Percentiles rank a stretch among this genome's conserved stretches.
These are phyloP conservation scores for Ammodramus savannarum DNA, from an alignment of 2,113 vertebrate species.

Conservation along the genomic window DNA sequence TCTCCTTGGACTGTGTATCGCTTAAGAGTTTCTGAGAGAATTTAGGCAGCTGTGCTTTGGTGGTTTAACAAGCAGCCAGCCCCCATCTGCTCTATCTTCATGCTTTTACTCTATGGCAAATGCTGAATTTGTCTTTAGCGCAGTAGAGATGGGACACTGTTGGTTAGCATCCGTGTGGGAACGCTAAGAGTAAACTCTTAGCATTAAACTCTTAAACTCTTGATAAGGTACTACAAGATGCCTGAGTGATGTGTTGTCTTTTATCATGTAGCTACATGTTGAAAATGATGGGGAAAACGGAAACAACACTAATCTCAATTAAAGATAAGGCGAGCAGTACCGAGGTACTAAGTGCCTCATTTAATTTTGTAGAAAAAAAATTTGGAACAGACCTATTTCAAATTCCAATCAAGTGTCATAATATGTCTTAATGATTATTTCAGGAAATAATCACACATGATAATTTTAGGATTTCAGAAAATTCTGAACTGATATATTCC, in stretches of 20 bases:
- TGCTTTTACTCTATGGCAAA: neutral
- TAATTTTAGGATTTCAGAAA: slow-evolving; percentile 23
- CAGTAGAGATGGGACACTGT: neutral
- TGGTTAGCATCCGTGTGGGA: neutral
- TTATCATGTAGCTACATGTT: neutral
- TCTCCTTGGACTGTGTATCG: neutral
- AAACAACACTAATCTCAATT: neutral
- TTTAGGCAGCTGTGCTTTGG: neutral
- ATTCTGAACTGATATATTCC: neutral
- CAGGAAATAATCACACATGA: neutral
- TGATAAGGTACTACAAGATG: neutral
- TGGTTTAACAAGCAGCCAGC: neutral
- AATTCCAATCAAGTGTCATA: neutral
- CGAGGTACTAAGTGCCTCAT: neutral
- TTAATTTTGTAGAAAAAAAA: neutral
- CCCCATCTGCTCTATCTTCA: neutral
- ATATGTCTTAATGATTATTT: neutral
- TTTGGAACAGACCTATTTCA: neutral
- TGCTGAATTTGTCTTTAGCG: neutral
- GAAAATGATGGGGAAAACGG: neutral
- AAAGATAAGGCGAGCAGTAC: neutral
- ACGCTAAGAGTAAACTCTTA: neutral
- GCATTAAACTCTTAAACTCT: neutral
- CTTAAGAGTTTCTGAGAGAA: neutral
- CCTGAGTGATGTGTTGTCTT: neutral